Conservation (phyloP, 2,113 vertebrate genomes). For the Neodontobutis hainanensis region DNA sequence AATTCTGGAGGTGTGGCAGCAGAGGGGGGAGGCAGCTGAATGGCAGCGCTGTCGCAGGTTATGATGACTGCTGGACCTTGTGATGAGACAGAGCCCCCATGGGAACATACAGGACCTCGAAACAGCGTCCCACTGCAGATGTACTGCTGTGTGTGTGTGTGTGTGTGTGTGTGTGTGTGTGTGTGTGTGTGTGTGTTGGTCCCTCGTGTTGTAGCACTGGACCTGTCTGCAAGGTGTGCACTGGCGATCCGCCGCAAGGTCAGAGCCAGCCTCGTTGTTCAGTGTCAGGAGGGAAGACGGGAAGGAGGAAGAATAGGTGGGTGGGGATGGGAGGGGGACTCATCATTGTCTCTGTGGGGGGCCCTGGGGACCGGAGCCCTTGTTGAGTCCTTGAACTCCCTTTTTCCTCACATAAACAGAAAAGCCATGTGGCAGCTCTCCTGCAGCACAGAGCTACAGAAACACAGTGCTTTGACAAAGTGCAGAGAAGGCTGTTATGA, state of each 20-base stretch:
- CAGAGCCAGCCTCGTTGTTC: constrained; percentile 39
- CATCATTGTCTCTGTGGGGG: constrained; percentile 41
- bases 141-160: background rate
- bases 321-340: constrained; percentile 21
- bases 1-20: constrained; percentile 56
- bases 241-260: constrained; percentile 59
- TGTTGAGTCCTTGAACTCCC: constrained; percentile 63
- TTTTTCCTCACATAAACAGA: constrained; percentile 34
- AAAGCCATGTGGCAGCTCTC: constrained; percentile 8
- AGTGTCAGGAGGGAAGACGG: constrained; percentile 56
- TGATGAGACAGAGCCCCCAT: constrained; percentile 48
- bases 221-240: constrained; percentile 9
- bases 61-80: constrained; percentile 61
- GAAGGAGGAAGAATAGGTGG: constrained; percentile 17
- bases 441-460: constrained; percentile 1
- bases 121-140: constrained; percentile 23
- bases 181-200: background rate
- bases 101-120: constrained; percentile 11
- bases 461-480: background rate
- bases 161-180: constrained; percentile 1
- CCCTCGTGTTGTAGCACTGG: constrained; percentile 21
- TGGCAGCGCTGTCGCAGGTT: constrained; percentile 42
- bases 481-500: constrained; percentile 3
- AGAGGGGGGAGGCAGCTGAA: constrained; percentile 14
- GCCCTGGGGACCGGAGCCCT: constrained; percentile 33